Base-by-base conservation (phyloP, 2,797 vertebrate genomes). In the Sebastes kiyomatsui region DNA sequence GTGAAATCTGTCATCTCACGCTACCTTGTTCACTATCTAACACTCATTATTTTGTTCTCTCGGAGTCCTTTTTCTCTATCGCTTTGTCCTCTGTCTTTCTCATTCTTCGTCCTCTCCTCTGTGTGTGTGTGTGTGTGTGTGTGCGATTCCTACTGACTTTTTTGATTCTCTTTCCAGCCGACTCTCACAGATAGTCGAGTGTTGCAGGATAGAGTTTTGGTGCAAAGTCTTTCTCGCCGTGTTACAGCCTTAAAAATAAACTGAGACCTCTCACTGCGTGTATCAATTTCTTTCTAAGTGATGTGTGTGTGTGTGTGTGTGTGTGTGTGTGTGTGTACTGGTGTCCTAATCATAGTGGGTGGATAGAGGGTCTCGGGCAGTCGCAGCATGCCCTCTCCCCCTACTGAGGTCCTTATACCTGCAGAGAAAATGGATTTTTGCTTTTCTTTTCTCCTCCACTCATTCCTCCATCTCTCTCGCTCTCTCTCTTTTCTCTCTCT, bases 391-490 rank as follows among this genome's bases (percentile, higher is more conserved):
- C 25, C 75, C 46, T 83, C 66, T 61, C 65, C 67, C 69, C 71
- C 79, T 54, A 73, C 85, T 71, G 72, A 81, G 85, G 82, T 82
- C 69, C 71, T 81, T 82, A 79, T 78, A 79, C 86, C 87, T 89
- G 85, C 84, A 90, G 76, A 89, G 89, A 90, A 91, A 91, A 91
- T 88, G 4, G 75, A 84, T 93, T 93, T 91, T 80, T 88, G 52
- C 25, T 87, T 85, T 75, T 81, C 70, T 82, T 84, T 80, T 70
- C 72, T 62, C 72, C 67, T 75, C 65, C 33, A 38, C 66, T 80
- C 61, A 67, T 72, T 77, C 58, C 78, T 67, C 54, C 52, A 38
- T 66, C 28, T 72, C 22, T 4, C 4, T 54, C 61, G 20, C 9
- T 23, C 25, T 9, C 22, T 49, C 52, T 9, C 28, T 52, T 46